Conservation (phyloP, 1,140 invertebrate genomes). For the Geopemphigus sp. region DNA sequence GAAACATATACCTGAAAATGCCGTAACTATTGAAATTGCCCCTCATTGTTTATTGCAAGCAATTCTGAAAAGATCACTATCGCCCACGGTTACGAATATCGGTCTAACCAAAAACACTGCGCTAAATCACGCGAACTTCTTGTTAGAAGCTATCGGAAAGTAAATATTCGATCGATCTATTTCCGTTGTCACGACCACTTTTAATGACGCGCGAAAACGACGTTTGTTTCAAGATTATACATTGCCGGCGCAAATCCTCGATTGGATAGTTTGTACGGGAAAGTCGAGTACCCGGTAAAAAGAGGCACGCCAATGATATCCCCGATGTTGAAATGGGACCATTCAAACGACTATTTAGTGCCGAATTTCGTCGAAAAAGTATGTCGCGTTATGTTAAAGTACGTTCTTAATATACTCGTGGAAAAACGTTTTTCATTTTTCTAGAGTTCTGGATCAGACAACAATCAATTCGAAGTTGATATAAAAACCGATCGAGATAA, state of each 20-base stretch:
- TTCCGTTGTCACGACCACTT: too few species aligned
- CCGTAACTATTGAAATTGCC: conserved; percentile 69
- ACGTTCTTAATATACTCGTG: not conserved
- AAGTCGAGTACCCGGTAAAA: conserved; percentile 69
- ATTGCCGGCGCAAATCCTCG: conserved; percentile 64
- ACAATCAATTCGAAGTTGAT: conserved; percentile 20
- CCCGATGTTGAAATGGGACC: conserved; percentile 72
- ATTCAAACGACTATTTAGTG: conserved; percentile 18
- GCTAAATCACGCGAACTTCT: conserved; percentile 67
- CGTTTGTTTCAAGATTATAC: conserved; percentile 64
- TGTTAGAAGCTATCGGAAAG: conserved; percentile 72
- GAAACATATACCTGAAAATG: conserved; percentile 72
- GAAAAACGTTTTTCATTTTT: not conserved
- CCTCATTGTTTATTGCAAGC: conserved; percentile 72
- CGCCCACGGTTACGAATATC: conserved; percentile 65
- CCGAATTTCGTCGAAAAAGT: conserved; percentile 27
- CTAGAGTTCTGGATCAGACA: conserved; percentile 25
- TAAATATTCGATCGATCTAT: conserved; percentile 53
- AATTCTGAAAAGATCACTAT: conserved; percentile 71
- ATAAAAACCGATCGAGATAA: conserved; percentile 61
- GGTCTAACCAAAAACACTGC: conserved; percentile 74
- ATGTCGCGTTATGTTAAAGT: not conserved
- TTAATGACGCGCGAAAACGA: too few species aligned
- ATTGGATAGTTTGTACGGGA: conserved; percentile 63
- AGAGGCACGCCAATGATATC: conserved; percentile 70